phyloP scores from a whole-genome alignment of 2,888 invertebrate species.

The Octodonta nipae region DNA sequence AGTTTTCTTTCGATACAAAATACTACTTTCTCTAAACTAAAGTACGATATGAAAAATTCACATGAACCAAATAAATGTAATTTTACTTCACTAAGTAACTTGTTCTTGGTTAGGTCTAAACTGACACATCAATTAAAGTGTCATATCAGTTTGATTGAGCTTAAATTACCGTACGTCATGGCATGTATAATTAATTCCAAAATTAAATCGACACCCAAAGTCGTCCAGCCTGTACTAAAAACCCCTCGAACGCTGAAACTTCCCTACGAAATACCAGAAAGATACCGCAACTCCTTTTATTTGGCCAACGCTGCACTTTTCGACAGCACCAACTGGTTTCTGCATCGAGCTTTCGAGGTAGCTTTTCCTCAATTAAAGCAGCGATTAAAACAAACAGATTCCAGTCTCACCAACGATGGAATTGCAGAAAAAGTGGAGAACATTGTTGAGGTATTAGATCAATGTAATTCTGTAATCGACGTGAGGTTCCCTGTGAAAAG shows the following conservation, averaged over 20 bases:
- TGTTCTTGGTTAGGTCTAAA: too few species aligned
- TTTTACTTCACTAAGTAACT: too few species aligned
- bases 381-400: constrained; percentile 12
- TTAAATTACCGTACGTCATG: too few species aligned
- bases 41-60: too few species aligned
- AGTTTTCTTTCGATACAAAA: too few species aligned
- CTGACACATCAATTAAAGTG: too few species aligned
- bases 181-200: too few species aligned
- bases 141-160: too few species aligned
- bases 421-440: constrained; percentile 19
- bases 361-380: constrained; percentile 24
- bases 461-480: constrained; percentile 29
- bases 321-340: constrained; percentile 30
- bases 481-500: constrained; percentile 26
- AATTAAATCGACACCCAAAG: too few species aligned
- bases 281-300: constrained; percentile 29
- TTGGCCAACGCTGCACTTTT: constrained; percentile 30
- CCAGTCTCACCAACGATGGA: constrained; percentile 12
- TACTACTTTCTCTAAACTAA: too few species aligned
- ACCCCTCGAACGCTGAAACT: not conserved
- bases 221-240: not conserved
- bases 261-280: constrained; percentile 28
- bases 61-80: too few species aligned
- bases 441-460: constrained; percentile 25
- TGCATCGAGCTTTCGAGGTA: constrained; percentile 27